phyloP scores from a whole-genome alignment of 2,113 vertebrate species.

The Cochlearius cochlearius region DNA sequence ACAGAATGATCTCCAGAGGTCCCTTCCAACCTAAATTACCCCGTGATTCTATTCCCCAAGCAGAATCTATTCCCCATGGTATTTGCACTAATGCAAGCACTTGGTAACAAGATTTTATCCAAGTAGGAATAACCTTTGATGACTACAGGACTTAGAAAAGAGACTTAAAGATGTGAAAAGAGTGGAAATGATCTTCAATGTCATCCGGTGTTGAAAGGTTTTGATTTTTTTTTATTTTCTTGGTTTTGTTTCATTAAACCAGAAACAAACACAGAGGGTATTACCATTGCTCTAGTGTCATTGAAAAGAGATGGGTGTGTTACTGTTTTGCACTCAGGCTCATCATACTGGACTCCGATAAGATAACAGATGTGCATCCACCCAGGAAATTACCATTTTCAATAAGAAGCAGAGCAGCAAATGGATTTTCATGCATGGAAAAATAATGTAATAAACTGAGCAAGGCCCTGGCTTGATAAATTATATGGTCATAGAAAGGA shows the following conservation, averaged over 20 bases:
- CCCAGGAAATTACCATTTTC: conserved; percentile 61
- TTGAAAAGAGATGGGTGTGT: not conserved
- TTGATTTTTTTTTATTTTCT: not conserved
- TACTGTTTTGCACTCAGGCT: not conserved
- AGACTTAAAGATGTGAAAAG: not conserved
- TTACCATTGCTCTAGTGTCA: not conserved
- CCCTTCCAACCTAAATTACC: not conserved
- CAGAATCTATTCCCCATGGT: not conserved
- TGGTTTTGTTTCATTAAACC: not conserved
- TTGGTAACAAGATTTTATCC: not conserved
- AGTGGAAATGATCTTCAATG: not conserved
- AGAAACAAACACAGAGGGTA: not conserved
- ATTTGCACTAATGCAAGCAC: not conserved
- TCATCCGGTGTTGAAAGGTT: not conserved
- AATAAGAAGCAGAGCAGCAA: conserved; percentile 58
- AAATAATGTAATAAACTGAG: conserved; percentile 52
- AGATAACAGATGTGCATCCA: conserved; percentile 58
- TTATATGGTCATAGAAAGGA: not conserved
- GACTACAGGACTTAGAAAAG: not conserved
- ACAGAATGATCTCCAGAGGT: not conserved
- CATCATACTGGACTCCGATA: conserved; percentile 30
- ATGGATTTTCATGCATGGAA: conserved; percentile 56
- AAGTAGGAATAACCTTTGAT: not conserved
- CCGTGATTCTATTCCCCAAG: not conserved
- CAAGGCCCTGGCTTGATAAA: conserved; percentile 51